phyloP scores from a whole-genome alignment of 1,140 invertebrate genomes.

The Temnothorax nylanderi region DNA sequence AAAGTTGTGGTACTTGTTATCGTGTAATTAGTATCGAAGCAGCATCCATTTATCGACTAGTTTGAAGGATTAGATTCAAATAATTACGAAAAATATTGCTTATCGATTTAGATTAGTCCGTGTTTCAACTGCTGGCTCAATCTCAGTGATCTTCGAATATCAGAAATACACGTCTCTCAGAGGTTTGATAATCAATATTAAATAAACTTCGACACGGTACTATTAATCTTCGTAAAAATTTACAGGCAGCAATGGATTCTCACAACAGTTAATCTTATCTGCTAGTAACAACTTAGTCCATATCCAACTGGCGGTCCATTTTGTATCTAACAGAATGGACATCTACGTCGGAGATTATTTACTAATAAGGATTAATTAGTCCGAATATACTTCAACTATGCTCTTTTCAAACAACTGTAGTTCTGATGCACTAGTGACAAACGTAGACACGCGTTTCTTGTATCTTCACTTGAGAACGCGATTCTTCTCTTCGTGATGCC shows the following conservation, averaged over 20 bases:
- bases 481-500: background rate
- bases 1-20: conserved; percentile 6
- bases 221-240: background rate
- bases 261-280: conserved; percentile 9
- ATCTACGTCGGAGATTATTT: background rate
- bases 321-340: background rate
- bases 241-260: conserved; percentile 8
- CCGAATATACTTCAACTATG: background rate
- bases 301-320: conserved; percentile 23
- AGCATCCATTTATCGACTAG: background rate
- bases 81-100: conserved; percentile 7
- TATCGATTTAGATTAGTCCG: background rate
- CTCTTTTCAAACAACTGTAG: background rate
- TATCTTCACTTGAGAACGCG: conserved; percentile 2
- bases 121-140: background rate
- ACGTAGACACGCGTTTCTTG: conserved; percentile 10
- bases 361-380: background rate
- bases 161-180: background rate
- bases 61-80: background rate
- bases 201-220: background rate
- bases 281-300: conserved; percentile 25
- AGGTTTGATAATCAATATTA: conserved; percentile 3
- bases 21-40: background rate
- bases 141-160: background rate
- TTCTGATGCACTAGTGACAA: conserved; percentile 36